Evolutionary conservation across 2,113 vertebrate genomes (phyloP).

Genomic region (Ictalurus punctatus): DNA sequence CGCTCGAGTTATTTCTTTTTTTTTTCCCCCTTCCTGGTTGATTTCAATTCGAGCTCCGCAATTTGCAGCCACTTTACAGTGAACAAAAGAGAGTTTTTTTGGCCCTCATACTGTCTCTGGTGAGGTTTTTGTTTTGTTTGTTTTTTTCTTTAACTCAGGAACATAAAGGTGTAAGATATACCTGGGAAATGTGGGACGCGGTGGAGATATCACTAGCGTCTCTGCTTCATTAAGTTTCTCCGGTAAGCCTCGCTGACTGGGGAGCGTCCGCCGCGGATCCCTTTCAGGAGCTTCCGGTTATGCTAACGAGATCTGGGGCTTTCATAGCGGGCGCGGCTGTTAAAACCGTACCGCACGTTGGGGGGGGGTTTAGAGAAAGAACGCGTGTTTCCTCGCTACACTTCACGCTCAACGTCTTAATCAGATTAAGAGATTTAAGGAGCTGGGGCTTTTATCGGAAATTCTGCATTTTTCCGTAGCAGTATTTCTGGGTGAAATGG

Average conservation of each 20-base stretch:
- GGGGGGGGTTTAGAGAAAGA: constrained; percentile 15
- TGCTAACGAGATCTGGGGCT: constrained; percentile 53
- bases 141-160: background rate
- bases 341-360: constrained; percentile 35
- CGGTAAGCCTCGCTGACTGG: constrained; percentile 29
- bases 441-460: background rate
- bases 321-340: constrained; percentile 44
- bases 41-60: constrained; percentile 9
- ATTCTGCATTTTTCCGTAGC: background rate
- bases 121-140: too few relatives aligned
- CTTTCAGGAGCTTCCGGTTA: constrained; percentile 50
- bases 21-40: background rate
- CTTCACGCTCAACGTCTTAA: constrained; percentile 31
- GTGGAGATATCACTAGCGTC: constrained; percentile 18
- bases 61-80: constrained; percentile 31
- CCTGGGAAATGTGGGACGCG: constrained; percentile 10
- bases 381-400: constrained; percentile 6
- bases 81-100: constrained; percentile 2
- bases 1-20: background rate
- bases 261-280: constrained; percentile 41
- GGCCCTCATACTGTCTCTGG: too few relatives aligned
- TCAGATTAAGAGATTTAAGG: constrained; percentile 48
- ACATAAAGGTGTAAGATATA: background rate
- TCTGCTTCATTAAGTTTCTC: constrained; percentile 42
- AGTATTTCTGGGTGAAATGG: background rate